Base-by-base conservation (phyloP, 2,113 vertebrate species). In the Melanerpes aurifrons region DNA sequence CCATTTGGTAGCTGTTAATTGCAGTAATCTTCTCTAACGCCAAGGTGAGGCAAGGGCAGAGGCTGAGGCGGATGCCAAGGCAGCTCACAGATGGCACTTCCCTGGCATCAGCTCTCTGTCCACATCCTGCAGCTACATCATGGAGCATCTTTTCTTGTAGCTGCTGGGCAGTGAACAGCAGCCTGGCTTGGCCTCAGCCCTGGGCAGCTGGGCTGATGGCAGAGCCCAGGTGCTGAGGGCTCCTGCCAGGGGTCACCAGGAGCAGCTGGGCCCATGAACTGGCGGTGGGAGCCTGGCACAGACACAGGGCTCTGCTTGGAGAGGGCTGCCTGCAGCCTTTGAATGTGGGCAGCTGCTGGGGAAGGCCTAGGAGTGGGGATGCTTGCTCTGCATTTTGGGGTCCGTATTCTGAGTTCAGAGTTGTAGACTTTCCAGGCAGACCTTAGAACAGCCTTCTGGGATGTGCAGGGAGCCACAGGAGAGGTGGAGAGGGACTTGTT, bases 51-150 rank as follows among this genome's bases (percentile, higher is more conserved):
- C 70, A 88, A 89, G 68, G 53, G 24, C 88, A 75, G 45, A 77
- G 95, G 93, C 73, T 35, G 58, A 82, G 72, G 82, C 90, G 93
- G 94, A 91, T 95, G 92, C 77, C 81, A 68, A 75, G 74, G 54
- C 91, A 93, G 73, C 50, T 95, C 43, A 59, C 56, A 83, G 93
- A 95, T 96, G 96, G 93, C 6, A 2, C 78, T 72, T 67, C 1
- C 4, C 86, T 92, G 86, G 79, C 94, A 45, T 12, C 62, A 93
- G 64, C 26, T 86, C 62, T 69, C 69, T 43, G 20, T 85, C 73
- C 85, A 82, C 47, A 68, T 71, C 82, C 81, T 93, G 87, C 86
- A 75, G 94, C 84, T 92, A 80, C 8, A 6, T 68, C 86, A 0
- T 58, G 47, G 74, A 86, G 79, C 74, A 74, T 87, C 80, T 75